A percentile compares a stretch with the other conserved stretches of the same genome.
Evolutionary conservation across 2,888 invertebrate genomes (phyloP).

Genomic region (Busseola fusca): DNA sequence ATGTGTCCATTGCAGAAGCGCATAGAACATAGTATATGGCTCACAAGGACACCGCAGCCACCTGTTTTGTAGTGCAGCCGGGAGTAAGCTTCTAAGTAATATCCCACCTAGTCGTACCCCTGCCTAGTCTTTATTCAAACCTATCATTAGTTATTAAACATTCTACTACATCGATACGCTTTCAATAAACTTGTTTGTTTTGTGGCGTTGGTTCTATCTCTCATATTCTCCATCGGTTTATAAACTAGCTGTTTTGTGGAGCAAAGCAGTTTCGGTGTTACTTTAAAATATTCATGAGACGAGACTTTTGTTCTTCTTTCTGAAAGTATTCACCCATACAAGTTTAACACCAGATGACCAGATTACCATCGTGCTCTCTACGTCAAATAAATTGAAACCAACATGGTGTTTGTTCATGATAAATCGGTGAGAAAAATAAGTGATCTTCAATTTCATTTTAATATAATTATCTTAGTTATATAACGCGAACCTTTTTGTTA

Average conservation of each 20-base stretch:
- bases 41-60: conserved; percentile 72
- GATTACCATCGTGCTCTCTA: neutral
- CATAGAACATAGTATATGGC: conserved; percentile 74
- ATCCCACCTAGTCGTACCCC: conserved; percentile 39
- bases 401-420: neutral
- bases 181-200: conserved; percentile 38
- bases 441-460: neutral
- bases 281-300: conserved; percentile 9
- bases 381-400: neutral
- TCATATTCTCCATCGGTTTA: conserved; percentile 1
- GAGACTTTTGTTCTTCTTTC: neutral
- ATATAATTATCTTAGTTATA: too few relatives aligned
- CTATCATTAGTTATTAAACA: conserved; percentile 46
- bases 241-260: neutral
- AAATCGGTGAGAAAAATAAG: conserved; percentile 1
- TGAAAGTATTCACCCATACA: neutral
- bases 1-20: conserved; percentile 81
- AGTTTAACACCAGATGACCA: neutral
- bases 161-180: conserved; percentile 22
- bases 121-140: conserved; percentile 44
- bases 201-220: conserved; percentile 3
- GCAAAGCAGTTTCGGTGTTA: neutral
- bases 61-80: conserved; percentile 65
- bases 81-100: conserved; percentile 59
- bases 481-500: too few relatives aligned